Percentiles rank a stretch among this genome's conserved stretches.
These are phyloP conservation scores for Antechinus flavipes DNA, from an alignment of 2,113 vertebrate species.

Conservation along the genomic window DNA sequence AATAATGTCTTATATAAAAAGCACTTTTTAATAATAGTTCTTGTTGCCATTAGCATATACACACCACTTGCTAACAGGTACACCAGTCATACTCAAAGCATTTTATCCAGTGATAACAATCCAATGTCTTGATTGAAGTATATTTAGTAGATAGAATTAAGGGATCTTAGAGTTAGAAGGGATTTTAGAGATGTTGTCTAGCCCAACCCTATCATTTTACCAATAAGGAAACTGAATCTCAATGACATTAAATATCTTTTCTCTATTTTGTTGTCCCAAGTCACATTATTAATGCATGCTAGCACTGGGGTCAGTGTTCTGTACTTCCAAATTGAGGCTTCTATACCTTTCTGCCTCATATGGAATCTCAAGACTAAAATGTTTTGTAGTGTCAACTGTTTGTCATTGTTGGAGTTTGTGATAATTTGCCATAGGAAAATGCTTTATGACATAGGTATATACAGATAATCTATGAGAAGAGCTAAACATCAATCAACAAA, in stretches of 20 bases:
- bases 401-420: background rate
- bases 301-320: background rate
- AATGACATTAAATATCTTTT: background rate
- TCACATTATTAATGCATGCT: background rate
- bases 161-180: background rate
- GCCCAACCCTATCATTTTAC: background rate
- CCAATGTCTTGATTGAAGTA: background rate
- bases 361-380: background rate
- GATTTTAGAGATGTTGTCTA: background rate
- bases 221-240: background rate
- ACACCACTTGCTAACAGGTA: background rate
- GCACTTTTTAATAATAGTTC: background rate
- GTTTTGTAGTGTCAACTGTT: background rate
- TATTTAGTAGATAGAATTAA: background rate
- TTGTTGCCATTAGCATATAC: background rate
- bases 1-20: background rate
- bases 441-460: background rate
- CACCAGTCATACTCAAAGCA: background rate
- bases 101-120: background rate
- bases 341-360: background rate
- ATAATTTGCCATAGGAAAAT: background rate
- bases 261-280: background rate
- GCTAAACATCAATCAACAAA: background rate
- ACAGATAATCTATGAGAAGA: background rate
- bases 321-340: background rate